Evolutionary conservation across 2,888 invertebrate species (phyloP), one percentile per base, ranked within the genome.

Genomic region (Oxyscelio sp.): DNA sequence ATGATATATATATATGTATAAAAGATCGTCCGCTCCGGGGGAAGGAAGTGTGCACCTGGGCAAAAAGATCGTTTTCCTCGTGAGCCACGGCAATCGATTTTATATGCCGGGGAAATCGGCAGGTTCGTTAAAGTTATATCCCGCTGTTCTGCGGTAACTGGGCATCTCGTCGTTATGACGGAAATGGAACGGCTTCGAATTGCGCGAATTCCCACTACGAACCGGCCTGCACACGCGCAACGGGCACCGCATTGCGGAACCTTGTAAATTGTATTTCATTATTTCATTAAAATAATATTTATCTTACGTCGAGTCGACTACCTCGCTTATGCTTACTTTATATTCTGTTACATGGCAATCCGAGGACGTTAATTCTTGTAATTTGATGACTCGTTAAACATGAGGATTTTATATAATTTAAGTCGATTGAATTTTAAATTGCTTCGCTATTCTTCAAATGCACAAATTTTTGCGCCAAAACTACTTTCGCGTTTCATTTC

Each of bases 121-220:
- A 66, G 61, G 87, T 89, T 90, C 86, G 87, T 89, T 88, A 89
- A 89, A 75, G 73, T 43, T 82, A 79, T 80, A 84, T 80, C 87
- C 87, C 61, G 88, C 86, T 85, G 86, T 87, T 90, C 79, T 56
- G 59, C 81, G 70, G 86, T 85, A 87, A 90, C 88, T 89, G 86
- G 88, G 83, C 85, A 73, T 58, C 79, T 61, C 85, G 81, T 86
- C 89, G 86, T 90, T 88, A 88, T 87, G 89, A 88, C 87, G 88
- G 89, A 90, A 90, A 83, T 83, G 80, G 83, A 85, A 85, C 89
- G 84, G 83, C 70, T 85, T 83, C 77, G 73, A 87, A 90, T 90
- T 86, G 85, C 86, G 82, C 86, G 80, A 84, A 85, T 89, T 89
- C 88, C 89, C 81, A 70, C 78, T 81, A 80, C 21, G 73, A 73